Base-by-base conservation (phyloP, 2,797 vertebrate species). In the Dermochelys coriacea region DNA sequence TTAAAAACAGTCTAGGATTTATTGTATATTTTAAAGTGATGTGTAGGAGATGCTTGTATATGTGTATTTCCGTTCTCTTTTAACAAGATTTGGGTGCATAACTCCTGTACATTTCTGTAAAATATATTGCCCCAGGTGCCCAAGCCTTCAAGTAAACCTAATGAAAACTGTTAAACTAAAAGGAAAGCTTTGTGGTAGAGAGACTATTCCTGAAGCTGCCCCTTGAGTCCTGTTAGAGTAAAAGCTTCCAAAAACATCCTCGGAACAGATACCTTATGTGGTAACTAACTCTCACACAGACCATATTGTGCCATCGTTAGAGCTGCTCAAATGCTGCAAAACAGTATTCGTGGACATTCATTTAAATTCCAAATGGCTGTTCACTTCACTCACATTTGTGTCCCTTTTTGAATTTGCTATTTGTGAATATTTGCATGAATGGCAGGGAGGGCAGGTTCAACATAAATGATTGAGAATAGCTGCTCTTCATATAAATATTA, bases 301-400 rank as follows among this genome's bases (percentile, higher is more conserved):
- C 74, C 45, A 77, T 49, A 77, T 77, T 77, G 47, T 45, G 45
- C 41, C 80, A 47, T 64, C 80, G 16, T 16, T 54, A 80, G 87
- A 80, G 34, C 37, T 79, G 41, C 31, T 57, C 77, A 59, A 23
- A n/a, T 57, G 79, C 16, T 77, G 49, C 64, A 55, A 79, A 47
- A 34, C 1, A 3, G 3, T 37, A 29, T 49, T 64, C 31, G 2
- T 0, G 0, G 1, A 18, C 16, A 5, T 83, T 29, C 19, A 57
- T 80, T 51, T 81, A 88, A 75, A 83, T 29, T 27, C 12, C 37
- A 77, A 79, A 52, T 25, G 80, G 27, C 34, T 84, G 10, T 47
- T 91, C 84, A 19, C 18, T 75, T 77, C 25, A 4, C 45, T 64
- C 50, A 8, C 29, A 29, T 59, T 87, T 78, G 18, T 77, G 55